Percentiles rank a stretch among this genome's conserved stretches.
phyloP scores from a whole-genome alignment of 2,888 invertebrate species.

The Chrysomela aeneicollis region DNA sequence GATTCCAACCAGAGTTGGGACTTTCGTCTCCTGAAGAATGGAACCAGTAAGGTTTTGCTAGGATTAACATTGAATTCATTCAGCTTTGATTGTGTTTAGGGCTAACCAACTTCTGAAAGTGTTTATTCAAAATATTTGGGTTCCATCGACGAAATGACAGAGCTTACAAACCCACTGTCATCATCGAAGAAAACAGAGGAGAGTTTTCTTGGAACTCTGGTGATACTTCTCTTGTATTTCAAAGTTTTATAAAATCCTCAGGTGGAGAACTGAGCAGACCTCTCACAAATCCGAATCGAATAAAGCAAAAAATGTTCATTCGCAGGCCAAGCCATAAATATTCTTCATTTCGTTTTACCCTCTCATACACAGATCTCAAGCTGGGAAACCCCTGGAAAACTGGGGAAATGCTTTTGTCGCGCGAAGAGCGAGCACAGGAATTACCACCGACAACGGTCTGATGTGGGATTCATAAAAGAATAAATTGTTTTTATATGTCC shows the following conservation, averaged over 20 bases:
- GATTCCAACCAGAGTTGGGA: too few relatives aligned
- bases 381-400: slow-evolving; percentile 30
- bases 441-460: slow-evolving; percentile 32
- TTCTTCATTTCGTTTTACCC: slow-evolving; percentile 26
- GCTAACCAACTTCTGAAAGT: too few relatives aligned
- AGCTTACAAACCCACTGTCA: too few relatives aligned
- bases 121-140: too few relatives aligned
- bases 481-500: slow-evolving; percentile 25
- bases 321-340: slow-evolving; percentile 25
- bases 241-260: not conserved
- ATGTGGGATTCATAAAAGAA: slow-evolving; percentile 24
- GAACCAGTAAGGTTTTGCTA: too few relatives aligned
- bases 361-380: slow-evolving; percentile 29
- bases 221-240: not conserved
- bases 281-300: not conserved
- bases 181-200: too few relatives aligned
- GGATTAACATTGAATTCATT: too few relatives aligned
- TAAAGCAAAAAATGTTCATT: slow-evolving; percentile 4
- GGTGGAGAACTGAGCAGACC: not conserved
- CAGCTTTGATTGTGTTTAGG: too few relatives aligned
- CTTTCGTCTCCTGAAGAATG: too few relatives aligned
- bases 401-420: slow-evolving; percentile 31
- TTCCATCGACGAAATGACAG: too few relatives aligned
- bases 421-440: slow-evolving; percentile 26
- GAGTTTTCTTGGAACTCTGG: too few relatives aligned